phyloP scores from a whole-genome alignment of 2,113 vertebrate genomes.

The Eulemur macaco region DNA sequence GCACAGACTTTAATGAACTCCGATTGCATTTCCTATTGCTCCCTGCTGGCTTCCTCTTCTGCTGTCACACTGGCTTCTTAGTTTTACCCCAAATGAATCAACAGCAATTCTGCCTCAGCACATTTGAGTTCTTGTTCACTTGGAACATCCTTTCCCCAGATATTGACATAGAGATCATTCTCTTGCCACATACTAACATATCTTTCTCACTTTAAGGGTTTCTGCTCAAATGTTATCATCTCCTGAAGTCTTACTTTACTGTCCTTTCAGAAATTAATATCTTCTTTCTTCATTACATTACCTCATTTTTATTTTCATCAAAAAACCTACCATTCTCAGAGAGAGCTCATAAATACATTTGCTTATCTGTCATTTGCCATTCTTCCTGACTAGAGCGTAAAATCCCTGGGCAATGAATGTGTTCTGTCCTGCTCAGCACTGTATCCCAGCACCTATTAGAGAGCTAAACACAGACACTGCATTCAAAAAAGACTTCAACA shows the following conservation, averaged over 20 bases:
- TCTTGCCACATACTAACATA: not conserved
- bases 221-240: not conserved
- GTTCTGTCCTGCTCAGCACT: not conserved
- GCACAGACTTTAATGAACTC: not conserved
- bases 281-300: not conserved
- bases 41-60: not conserved
- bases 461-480: not conserved
- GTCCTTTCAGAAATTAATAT: conserved; percentile 8
- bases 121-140: not conserved
- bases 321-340: not conserved
- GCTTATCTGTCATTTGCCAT: not conserved
- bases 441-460: not conserved
- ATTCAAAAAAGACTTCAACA: not conserved
- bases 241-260: not conserved
- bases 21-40: not conserved
- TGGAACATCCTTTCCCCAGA: not conserved
- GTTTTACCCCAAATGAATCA: not conserved
- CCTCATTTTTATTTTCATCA: not conserved
- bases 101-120: not conserved
- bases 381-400: not conserved
- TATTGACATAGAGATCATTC: not conserved
- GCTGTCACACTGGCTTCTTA: not conserved
- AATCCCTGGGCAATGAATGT: not conserved
- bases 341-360: not conserved
- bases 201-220: not conserved